Evolutionary conservation across 2,888 invertebrate species (phyloP), one percentile per base, ranked within the genome.

Genomic region (Metacarcinus magister): DNA sequence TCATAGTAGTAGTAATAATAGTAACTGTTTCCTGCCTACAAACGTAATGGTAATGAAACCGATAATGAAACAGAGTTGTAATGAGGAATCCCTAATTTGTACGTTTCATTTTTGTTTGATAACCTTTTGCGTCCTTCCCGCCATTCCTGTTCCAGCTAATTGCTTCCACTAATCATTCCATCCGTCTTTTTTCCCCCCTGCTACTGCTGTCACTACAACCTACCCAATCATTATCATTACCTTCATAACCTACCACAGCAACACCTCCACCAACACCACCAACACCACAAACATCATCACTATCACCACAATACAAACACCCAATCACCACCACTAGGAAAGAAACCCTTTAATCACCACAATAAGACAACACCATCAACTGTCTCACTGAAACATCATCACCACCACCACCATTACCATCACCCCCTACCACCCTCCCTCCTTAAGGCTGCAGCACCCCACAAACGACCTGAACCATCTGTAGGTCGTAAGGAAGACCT

Each of bases 401-500:
- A 75, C 8, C n/a, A 75, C 28, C n/a, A n/a, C n/a, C 67, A 75
- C 23, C 67, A n/a, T 75, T 23, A 75, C 67, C 67, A 75, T 75
- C 23, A n/a, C n/a, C 67, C 23, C n/a, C n/a, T n/a, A 75, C 67
- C 67, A 3, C 67, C n/a, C n/a, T 10, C 28, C 75, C n/a, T 0
- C 5, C 8, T 0, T 75, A 28, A 75, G 75, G n/a, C 75, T 28
- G 28, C 75, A 8, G 8, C 28, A 28, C 75, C 75, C 75, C 75
- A 75, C 75, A 75, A 75, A 75, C 75, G 75, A 75, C 75, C 23
- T n/a, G 8, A 75, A 75, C 28, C 75, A 75, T 75, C 75, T 75
- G 75, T 75, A n/a, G 75, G 75, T 28, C 75, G 75, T 75, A 75
- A 75, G 75, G n/a, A 75, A 75, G 75, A 28, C 28, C 28, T 75